Evolutionary conservation across 2,113 vertebrate species (phyloP).

Genomic region (Neomonachus schauinslandi): DNA sequence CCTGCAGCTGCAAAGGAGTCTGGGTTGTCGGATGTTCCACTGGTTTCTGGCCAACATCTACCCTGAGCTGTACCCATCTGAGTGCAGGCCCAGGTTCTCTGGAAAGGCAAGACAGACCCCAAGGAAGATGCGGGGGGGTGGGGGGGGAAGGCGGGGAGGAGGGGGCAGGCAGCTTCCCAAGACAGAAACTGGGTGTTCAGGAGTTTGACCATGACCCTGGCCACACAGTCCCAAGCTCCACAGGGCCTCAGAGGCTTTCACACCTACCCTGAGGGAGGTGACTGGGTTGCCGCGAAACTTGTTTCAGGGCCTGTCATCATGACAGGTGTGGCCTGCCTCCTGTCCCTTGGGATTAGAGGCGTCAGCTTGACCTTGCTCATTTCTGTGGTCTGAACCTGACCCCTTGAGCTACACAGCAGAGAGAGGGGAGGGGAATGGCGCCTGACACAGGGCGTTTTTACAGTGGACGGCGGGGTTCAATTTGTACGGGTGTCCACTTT

Average conservation of each 20-base stretch:
- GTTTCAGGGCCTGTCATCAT: background rate
- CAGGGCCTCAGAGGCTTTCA: background rate
- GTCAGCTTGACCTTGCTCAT: background rate
- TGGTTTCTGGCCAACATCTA: slow-evolving; percentile 93
- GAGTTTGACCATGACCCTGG: background rate
- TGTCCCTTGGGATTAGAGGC: background rate
- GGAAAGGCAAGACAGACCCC: slow-evolving; percentile 87
- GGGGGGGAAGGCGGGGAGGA: background rate
- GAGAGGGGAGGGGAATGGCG: background rate
- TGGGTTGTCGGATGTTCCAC: slow-evolving; percentile 92
- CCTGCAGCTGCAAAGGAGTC: slow-evolving; percentile 87
- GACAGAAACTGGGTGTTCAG: background rate
- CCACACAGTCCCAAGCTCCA: background rate
- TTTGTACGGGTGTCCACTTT: slow-evolving; percentile 77
- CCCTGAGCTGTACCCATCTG: slow-evolving; percentile 88
- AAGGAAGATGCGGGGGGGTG: background rate
- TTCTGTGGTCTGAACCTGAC: background rate
- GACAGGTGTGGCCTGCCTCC: background rate
- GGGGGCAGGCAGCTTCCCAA: background rate
- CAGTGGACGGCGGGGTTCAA: slow-evolving; percentile 52
- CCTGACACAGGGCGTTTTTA: background rate
- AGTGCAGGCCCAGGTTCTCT: slow-evolving; percentile 86
- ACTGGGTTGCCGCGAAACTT: background rate
- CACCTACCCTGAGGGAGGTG: background rate
- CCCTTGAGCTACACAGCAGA: background rate